Evolutionary conservation across 2,888 invertebrate genomes (phyloP).

Genomic region (Cantharis flavilabris): DNA sequence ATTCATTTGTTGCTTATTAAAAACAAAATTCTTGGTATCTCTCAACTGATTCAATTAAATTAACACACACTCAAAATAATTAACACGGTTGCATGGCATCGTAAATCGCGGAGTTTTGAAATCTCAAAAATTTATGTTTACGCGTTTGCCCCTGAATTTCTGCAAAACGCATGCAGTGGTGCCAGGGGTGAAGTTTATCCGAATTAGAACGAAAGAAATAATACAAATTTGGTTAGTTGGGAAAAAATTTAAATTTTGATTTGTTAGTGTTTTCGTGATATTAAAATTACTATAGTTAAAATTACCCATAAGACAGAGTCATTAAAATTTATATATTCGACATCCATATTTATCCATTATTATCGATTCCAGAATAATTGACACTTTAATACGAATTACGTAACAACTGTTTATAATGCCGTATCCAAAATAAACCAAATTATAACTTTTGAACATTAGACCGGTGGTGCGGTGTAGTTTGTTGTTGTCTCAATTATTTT

Average conservation of each 20-base stretch:
- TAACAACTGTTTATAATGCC: not conserved
- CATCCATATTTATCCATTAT: not conserved
- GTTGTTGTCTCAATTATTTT: not conserved
- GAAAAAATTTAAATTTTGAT: not conserved
- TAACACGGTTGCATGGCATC: not conserved
- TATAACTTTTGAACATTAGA: not conserved
- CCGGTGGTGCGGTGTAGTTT: not conserved
- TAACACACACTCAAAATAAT: constrained; percentile 6
- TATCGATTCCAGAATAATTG: not conserved
- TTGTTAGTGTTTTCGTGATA: not conserved
- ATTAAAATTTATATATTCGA: not conserved
- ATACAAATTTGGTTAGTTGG: not conserved
- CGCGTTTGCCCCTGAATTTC: constrained; percentile 1
- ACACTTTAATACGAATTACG: not conserved
- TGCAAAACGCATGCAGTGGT: constrained; percentile 7
- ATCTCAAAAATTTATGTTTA: not conserved
- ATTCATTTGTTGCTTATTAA: not conserved
- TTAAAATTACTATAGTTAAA: not conserved
- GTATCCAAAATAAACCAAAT: not conserved
- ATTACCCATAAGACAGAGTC: not conserved
- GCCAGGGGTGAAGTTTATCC: not conserved
- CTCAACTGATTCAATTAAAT: constrained; percentile 4
- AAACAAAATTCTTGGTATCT: not conserved
- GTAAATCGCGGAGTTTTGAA: not conserved
- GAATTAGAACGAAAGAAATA: not conserved